Evolutionary conservation across 2,797 vertebrate species (phyloP).

Genomic region (Ibycter americanus): DNA sequence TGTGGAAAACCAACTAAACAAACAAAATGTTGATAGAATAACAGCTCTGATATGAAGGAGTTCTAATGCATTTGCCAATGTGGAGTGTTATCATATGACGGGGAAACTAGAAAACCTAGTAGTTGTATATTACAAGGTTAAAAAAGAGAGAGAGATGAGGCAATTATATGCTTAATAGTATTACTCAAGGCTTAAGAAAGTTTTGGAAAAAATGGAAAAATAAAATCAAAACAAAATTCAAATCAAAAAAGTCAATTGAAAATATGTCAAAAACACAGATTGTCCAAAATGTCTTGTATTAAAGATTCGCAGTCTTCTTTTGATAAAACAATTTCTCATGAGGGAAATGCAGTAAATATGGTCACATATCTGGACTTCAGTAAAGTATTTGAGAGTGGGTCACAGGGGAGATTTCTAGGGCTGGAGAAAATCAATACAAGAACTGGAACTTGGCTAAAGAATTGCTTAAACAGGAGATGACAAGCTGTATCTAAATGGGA

Average conservation of each 20-base stretch:
- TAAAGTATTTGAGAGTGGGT: not conserved
- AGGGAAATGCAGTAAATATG: not conserved
- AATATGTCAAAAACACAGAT: not conserved
- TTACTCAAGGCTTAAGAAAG: not conserved
- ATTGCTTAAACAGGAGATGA: not conserved
- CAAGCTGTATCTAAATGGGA: conserved; percentile 3
- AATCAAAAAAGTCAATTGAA: not conserved
- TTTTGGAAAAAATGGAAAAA: not conserved
- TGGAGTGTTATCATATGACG: not conserved
- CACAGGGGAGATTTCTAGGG: not conserved
- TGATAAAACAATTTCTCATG: not conserved
- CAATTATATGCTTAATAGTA: not conserved
- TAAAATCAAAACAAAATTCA: not conserved
- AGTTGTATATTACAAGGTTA: not conserved
- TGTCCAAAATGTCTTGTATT: not conserved
- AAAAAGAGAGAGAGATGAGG: not conserved
- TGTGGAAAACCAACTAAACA: not conserved
- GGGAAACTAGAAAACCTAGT: not conserved
- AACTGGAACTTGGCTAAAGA: not conserved
- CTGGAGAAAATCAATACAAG: not conserved
- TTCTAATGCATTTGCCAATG: not conserved
- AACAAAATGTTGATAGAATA: not conserved
- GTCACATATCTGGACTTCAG: not conserved
- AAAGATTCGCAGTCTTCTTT: not conserved
- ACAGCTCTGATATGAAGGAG: not conserved